These are phyloP conservation scores for Eira barbara DNA, from an alignment of 2,113 vertebrate genomes.

Conservation along the genomic window DNA sequence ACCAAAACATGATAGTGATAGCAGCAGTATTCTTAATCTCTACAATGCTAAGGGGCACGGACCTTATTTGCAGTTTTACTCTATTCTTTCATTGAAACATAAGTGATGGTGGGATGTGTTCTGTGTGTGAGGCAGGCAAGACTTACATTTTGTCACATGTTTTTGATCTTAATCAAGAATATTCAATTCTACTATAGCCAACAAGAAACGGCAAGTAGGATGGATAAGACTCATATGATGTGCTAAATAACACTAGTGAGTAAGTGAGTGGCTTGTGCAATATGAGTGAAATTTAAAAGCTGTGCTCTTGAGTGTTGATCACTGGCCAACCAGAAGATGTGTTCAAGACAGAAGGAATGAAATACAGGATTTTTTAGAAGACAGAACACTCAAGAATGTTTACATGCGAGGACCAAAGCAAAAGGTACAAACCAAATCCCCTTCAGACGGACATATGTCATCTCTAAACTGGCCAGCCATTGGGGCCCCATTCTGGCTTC, in stretches of 20 bases:
- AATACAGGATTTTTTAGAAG: neutral
- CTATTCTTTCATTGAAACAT: neutral
- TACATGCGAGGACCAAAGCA: neutral
- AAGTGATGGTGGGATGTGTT: neutral
- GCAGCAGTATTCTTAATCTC: neutral
- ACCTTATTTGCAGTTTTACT: neutral
- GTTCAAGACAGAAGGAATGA: neutral
- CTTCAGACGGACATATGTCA: neutral
- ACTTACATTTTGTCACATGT: neutral
- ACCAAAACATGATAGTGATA: neutral
- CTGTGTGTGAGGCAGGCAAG: neutral
- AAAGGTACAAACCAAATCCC: neutral
- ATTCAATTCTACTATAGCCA: neutral
- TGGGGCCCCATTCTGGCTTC: neutral
- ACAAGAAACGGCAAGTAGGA: neutral
- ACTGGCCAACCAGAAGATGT: neutral
- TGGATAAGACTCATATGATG: neutral
- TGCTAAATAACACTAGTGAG: neutral
- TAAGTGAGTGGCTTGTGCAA: neutral
- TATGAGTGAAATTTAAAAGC: neutral
- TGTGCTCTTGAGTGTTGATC: neutral
- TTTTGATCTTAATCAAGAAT: neutral
- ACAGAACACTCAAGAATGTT: neutral
- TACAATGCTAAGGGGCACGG: neutral
- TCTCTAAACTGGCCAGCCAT: neutral